These are phyloP conservation scores for Tiphia femorata DNA, from an alignment of 2,888 invertebrate species.

Conservation along the genomic window DNA sequence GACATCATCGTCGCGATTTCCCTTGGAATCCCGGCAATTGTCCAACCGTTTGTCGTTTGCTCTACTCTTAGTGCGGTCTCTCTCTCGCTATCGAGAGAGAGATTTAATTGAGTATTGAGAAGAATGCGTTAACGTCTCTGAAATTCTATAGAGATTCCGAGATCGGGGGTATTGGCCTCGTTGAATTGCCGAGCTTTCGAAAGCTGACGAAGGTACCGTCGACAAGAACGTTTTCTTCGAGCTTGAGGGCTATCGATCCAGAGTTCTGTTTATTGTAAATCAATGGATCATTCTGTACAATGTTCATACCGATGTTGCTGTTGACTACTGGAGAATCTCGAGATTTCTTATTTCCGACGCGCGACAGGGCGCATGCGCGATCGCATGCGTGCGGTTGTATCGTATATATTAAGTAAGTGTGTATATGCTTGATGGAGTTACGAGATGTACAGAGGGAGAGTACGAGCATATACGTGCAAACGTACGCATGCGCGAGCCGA, in stretches of 20 bases:
- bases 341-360: constrained; percentile 23
- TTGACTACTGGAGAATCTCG: constrained; percentile 46
- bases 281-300: constrained; percentile 49
- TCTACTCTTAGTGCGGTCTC: too few relatives aligned
- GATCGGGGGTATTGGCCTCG: too few relatives aligned
- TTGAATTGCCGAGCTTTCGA: too few relatives aligned
- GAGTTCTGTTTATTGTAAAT: constrained; percentile 38
- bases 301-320: constrained; percentile 49
- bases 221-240: too few relatives aligned
- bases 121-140: too few relatives aligned
- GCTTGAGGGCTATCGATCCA: not conserved
- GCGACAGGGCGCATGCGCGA: constrained; percentile 6
- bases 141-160: too few relatives aligned
- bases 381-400: constrained; percentile 15
- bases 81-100: too few relatives aligned
- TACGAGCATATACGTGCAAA: not conserved
- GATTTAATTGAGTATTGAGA: too few relatives aligned
- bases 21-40: too few relatives aligned
- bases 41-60: too few relatives aligned
- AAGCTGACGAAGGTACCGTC: too few relatives aligned
- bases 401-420: constrained; percentile 27
- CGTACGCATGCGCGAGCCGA: constrained; percentile 10
- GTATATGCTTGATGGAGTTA: constrained; percentile 44
- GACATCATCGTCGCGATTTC: too few relatives aligned
- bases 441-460: constrained; percentile 29